phyloP scores from a whole-genome alignment of 1,140 invertebrate species.

The Cyclina sinensis region DNA sequence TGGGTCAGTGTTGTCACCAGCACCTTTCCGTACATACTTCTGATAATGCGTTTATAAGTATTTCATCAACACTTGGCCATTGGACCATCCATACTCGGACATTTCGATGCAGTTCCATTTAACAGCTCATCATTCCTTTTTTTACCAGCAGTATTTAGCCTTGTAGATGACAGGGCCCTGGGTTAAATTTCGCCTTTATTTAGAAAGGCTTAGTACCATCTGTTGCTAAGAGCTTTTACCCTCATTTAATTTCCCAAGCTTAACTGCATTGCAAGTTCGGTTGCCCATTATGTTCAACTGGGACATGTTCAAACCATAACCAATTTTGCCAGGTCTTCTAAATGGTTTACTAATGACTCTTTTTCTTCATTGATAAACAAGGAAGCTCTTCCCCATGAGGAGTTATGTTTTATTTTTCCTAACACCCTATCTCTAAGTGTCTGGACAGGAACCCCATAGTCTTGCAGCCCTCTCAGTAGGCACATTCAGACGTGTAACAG shows the following conservation, averaged over 20 bases:
- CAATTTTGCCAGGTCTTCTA: background rate
- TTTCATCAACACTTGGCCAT: background rate
- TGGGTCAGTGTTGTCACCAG: background rate
- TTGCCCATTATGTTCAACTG: background rate
- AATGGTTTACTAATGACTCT: background rate
- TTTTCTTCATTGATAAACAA: background rate
- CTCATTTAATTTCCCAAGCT: background rate
- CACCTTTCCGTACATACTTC: background rate
- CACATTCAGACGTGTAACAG: too few relatives aligned
- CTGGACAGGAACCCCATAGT: background rate
- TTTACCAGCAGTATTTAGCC: background rate
- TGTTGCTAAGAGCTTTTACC: background rate
- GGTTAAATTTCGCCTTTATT: background rate
- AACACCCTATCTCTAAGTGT: background rate
- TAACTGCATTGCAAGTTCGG: background rate
- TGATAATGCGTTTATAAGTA: background rate
- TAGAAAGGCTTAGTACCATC: background rate
- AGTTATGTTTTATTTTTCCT: background rate
- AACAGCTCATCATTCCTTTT: background rate
- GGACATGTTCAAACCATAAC: background rate
- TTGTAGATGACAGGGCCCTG: background rate
- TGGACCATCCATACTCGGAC: constrained; percentile 31
- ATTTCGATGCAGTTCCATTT: background rate
- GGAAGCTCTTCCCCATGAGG: background rate
- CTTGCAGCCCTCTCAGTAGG: background rate